A percentile compares a stretch with the other conserved stretches of the same genome.
Conservation (phyloP, 2,797 vertebrate genomes). For the Orientallactaga sibirica region DNA sequence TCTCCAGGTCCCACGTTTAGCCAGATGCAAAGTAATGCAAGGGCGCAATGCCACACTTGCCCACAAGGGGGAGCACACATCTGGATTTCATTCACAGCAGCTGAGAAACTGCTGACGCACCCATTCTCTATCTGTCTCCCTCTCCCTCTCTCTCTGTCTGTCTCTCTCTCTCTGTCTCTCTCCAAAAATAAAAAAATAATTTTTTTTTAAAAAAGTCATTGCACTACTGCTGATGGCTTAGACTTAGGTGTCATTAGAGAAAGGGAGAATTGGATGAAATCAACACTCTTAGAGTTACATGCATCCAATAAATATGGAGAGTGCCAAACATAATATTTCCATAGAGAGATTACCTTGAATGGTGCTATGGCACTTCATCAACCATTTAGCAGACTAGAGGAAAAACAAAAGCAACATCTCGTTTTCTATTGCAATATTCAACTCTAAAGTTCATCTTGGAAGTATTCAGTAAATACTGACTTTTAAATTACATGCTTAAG, state of each 20-base stretch:
- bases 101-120: too few species aligned
- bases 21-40: too few species aligned
- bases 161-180: too few species aligned
- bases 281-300: background rate
- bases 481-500: background rate
- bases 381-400: background rate
- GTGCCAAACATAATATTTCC: background rate
- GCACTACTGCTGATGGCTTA: background rate
- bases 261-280: background rate
- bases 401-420: background rate
- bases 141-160: too few species aligned
- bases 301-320: background rate
- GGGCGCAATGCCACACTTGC: too few species aligned
- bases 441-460: background rate
- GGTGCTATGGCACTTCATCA: background rate
- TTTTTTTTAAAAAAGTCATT: too few species aligned
- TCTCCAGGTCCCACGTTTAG: too few species aligned
- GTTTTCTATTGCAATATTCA: background rate
- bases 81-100: too few species aligned
- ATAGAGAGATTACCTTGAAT: background rate
- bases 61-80: too few species aligned
- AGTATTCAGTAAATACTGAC: background rate
- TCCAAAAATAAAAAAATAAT: too few species aligned
- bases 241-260: fast-evolving
- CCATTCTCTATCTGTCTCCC: too few species aligned